A percentile compares a stretch with the other conserved stretches of the same genome.
Evolutionary conservation across 2,797 vertebrate species (phyloP).

Genomic region (Darevskia nairensis): DNA sequence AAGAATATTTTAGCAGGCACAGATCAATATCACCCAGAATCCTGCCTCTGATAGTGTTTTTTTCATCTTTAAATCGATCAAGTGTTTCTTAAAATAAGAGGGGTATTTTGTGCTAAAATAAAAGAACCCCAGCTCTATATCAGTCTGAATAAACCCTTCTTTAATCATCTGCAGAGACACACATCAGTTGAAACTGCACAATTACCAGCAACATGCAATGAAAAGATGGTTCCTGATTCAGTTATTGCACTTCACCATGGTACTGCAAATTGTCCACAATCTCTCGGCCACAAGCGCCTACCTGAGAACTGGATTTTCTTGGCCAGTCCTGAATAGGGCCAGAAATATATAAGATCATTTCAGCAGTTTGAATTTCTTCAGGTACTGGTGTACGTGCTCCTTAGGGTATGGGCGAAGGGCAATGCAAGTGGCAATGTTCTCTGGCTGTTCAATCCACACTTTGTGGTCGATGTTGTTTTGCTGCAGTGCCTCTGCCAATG

Average conservation of each 20-base stretch:
- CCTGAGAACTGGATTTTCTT: too few relatives aligned
- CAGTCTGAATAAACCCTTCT: background rate
- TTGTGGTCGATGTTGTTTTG: conserved; percentile 84
- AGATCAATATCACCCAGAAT: background rate
- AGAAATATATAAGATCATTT: conserved; percentile 76
- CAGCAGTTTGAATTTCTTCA: conserved; percentile 90
- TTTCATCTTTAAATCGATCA: background rate
- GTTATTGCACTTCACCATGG: background rate
- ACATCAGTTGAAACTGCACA: background rate
- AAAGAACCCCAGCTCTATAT: background rate
- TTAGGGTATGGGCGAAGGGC: conserved; percentile 90
- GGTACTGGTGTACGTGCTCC: conserved; percentile 84
- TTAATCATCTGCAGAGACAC: background rate
- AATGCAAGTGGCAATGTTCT: conserved; percentile 89
- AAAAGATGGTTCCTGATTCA: background rate
- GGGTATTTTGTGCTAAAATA: too few relatives aligned
- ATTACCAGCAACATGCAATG: background rate
- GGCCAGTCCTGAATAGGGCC: rapidly evolving
- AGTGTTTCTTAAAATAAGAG: background rate
- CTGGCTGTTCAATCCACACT: conserved; percentile 92
- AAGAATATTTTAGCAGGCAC: background rate
- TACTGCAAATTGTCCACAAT: background rate
- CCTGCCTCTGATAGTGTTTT: background rate
- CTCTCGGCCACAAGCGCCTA: too few relatives aligned
- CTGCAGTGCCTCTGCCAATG: conserved; percentile 80